Evolutionary conservation across 2,113 vertebrate species (phyloP), one percentile per base, ranked within the genome.

Genomic region (Cromileptes altivelis): DNA sequence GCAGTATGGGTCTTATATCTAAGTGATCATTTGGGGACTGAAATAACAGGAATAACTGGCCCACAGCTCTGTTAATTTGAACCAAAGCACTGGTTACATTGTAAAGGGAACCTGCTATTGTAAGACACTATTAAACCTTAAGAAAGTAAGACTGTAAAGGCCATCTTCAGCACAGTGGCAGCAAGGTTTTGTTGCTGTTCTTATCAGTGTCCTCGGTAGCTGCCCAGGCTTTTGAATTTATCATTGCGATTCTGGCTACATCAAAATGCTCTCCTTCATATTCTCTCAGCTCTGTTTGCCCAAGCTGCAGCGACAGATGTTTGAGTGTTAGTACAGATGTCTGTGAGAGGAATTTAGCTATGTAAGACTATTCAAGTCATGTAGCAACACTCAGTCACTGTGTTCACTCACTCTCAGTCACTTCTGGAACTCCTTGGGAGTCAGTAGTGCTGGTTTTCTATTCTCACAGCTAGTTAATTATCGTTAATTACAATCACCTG

Each of bases 401-500:
- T 18, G 69, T 65, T 76, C 47, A 2, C 63, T 64, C 67, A 5
- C 42, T 61, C 70, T 1, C n/a, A 55, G 57, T 52, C 53, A 42
- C 74, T 70, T n/a, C 65, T 74, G 70, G 17, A 68, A 49, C 33
- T 84, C n/a, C 27, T 17, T 11, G 49, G 45, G 75, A 69, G 37
- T 45, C 67, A 4, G 18, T 9, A 25, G 5, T 27, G 58, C 64
- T 70, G 85, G 37, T 49, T 85, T 63, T 67, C 61, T 17, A 49
- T 37, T 71, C 53, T 84, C 70, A 56, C 65, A 81, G 88, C 73
- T 79, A 64, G 84, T 81, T 85, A 85, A 86, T 90, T 87, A 74
- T 25, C 2, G 17, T 17, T 87, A 83, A 92, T 89, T 85, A 83
- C 65, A 70, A 76, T 87, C 86, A 90, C 86, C 90, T 86, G 85